phyloP scores from a whole-genome alignment of 1,140 invertebrate genomes.

The Trissolcus basalis region DNA sequence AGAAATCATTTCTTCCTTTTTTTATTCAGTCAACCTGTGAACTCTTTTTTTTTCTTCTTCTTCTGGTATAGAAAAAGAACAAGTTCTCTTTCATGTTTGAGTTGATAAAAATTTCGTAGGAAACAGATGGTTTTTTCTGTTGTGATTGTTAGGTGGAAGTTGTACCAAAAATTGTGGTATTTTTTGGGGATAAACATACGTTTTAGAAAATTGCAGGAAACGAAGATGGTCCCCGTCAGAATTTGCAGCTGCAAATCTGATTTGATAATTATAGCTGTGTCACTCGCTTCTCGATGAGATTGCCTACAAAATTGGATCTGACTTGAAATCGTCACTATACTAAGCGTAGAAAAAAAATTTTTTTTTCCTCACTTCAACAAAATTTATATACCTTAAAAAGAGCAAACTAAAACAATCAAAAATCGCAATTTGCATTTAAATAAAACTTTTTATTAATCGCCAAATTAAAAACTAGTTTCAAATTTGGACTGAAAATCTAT shows the following conservation, averaged over 20 bases:
- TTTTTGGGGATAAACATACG: conserved; percentile 53
- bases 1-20: no score
- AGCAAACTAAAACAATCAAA: no score
- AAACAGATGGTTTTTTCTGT: conserved; percentile 53
- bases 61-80: conserved; percentile 15
- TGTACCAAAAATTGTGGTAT: conserved; percentile 46
- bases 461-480: no score
- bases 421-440: no score
- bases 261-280: conserved; percentile 56
- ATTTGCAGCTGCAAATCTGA: conserved; percentile 57
- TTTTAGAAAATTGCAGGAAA: conserved; percentile 58
- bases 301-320: background rate
- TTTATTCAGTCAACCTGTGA: no score
- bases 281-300: conserved; percentile 27
- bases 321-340: background rate
- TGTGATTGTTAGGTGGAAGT: conserved; percentile 49
- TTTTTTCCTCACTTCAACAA: background rate
- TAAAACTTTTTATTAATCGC: no score
- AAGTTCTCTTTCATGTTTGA: conserved; percentile 41
- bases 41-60: no score
- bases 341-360: no score
- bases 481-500: no score
- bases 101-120: conserved; percentile 52
- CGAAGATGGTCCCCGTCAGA: conserved; percentile 25
- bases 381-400: no score